These are phyloP conservation scores for Heliconius nattereri DNA, from an alignment of 1,140 invertebrate genomes.

Conservation along the genomic window DNA sequence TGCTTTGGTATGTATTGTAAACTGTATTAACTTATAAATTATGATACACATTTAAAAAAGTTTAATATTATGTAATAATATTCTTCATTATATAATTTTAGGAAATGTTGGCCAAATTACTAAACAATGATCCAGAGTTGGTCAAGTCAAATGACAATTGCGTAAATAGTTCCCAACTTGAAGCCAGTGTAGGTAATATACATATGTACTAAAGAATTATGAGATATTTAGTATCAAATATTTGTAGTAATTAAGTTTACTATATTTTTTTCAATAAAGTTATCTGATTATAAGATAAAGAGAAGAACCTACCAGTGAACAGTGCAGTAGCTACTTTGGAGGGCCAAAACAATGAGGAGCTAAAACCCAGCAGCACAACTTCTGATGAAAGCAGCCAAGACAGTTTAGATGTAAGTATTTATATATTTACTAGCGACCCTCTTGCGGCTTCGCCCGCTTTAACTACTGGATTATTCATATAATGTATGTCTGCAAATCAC, in stretches of 20 bases:
- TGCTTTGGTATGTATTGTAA: conserved; percentile 57
- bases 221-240: too few species aligned
- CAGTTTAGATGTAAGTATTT: not conserved
- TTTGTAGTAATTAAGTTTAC: not conserved
- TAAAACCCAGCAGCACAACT: not conserved
- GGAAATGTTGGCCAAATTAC: conserved; percentile 56
- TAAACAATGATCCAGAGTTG: conserved; percentile 58
- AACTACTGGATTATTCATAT: too few species aligned
- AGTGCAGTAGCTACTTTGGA: not conserved
- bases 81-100: conserved; percentile 30
- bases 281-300: not conserved
- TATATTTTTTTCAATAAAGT: not conserved
- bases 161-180: not conserved
- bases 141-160: conserved; percentile 27
- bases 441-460: too few species aligned
- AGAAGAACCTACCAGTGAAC: not conserved
- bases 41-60: too few species aligned
- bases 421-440: too few species aligned
- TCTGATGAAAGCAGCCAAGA: conserved; percentile 5
- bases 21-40: not conserved
- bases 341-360: not conserved
- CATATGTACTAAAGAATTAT: too few species aligned
- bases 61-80: not conserved
- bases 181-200: not conserved
- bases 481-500: too few species aligned